These are phyloP conservation scores for Puma concolor DNA, from an alignment of 2,113 vertebrate genomes.

Conservation along the genomic window DNA sequence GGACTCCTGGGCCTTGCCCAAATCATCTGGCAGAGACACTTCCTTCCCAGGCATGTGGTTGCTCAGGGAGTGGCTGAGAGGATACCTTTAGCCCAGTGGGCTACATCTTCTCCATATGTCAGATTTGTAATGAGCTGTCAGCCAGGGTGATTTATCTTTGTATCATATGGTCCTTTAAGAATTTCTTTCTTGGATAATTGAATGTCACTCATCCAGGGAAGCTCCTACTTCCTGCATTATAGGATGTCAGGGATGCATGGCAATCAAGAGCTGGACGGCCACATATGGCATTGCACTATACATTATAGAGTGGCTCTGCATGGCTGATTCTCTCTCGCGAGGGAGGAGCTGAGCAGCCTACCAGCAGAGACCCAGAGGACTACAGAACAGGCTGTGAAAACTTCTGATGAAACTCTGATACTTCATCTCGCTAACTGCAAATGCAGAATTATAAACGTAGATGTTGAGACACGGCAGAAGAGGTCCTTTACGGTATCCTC, in stretches of 20 bases:
- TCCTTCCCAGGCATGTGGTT: not conserved
- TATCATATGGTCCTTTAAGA: constrained; percentile 76
- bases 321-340: not conserved
- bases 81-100: constrained; percentile 57
- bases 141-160: constrained; percentile 79
- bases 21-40: not conserved
- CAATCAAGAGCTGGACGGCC: not conserved
- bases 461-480: not conserved
- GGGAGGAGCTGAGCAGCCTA: not conserved
- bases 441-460: not conserved
- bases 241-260: constrained; percentile 47
- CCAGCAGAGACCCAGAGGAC: not conserved
- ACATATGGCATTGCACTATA: not conserved
- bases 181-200: constrained; percentile 81
- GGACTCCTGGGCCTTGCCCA: not conserved
- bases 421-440: not conserved
- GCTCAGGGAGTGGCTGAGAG: constrained; percentile 34
- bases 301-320: not conserved
- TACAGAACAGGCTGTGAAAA: not conserved
- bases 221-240: constrained; percentile 65
- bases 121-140: constrained; percentile 80
- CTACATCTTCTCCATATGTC: constrained; percentile 70
- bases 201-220: constrained; percentile 79
- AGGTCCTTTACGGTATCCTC: not conserved
- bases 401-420: too few species aligned